Evolutionary conservation across 2,888 invertebrate genomes (phyloP).

Genomic region (Caenorhabditis wallacei): DNA sequence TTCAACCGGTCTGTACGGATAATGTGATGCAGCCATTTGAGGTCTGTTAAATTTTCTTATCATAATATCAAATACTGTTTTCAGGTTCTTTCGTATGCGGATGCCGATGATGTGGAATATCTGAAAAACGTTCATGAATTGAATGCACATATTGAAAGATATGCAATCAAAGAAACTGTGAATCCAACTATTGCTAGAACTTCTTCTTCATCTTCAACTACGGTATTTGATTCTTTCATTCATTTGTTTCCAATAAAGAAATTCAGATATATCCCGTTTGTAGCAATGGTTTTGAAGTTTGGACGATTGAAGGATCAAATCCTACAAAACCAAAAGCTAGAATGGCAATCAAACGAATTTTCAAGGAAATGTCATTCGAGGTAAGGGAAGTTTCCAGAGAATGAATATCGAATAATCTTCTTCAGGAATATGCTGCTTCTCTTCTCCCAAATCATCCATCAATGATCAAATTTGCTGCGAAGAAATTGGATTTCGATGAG

Average conservation of each 20-base stretch:
- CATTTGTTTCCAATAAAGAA: background rate
- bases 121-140: conserved; percentile 72
- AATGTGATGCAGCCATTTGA: conserved; percentile 63
- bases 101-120: conserved; percentile 67
- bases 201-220: conserved; percentile 6
- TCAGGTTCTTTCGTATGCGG: conserved; percentile 67
- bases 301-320: conserved; percentile 58
- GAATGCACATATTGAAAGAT: conserved; percentile 70
- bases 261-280: conserved; percentile 35
- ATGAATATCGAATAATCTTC: background rate
- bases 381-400: conserved; percentile 7
- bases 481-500: conserved; percentile 60
- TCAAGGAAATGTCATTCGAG: conserved; percentile 60
- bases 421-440: conserved; percentile 54
- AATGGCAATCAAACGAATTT: conserved; percentile 62
- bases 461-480: conserved; percentile 34
- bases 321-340: conserved; percentile 49
- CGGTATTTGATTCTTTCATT: background rate
- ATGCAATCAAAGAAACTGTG: conserved; percentile 52
- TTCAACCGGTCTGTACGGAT: conserved; percentile 13
- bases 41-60: conserved; percentile 21
- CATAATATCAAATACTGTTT: background rate
- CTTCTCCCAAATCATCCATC: conserved; percentile 58
- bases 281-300: conserved; percentile 48
- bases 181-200: conserved; percentile 48